Conservation (phyloP, 92 coral and sea anemone species). For the Zoanthus sansibaricus region DNA sequence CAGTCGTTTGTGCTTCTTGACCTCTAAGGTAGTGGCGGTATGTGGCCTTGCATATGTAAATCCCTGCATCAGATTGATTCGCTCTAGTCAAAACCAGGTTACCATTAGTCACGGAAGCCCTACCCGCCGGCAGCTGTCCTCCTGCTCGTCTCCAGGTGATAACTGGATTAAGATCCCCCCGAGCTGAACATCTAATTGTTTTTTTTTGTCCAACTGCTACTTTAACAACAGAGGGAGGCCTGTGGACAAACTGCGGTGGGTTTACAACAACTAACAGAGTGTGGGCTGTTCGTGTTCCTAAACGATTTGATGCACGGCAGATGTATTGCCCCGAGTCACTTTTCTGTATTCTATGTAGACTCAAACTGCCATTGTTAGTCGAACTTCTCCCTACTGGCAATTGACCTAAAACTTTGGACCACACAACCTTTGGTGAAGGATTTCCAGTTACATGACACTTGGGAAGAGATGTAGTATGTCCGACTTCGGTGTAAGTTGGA, state of each 20-base stretch:
- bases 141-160: constrained; percentile 13
- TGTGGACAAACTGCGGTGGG: not conserved
- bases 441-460: constrained; percentile 13
- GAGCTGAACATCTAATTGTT: not conserved
- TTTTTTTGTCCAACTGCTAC: not conserved
- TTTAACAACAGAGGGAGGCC: not conserved
- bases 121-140: constrained; percentile 1
- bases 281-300: constrained; percentile 5
- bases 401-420: constrained; percentile 3
- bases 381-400: not conserved
- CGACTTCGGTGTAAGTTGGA: not conserved
- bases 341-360: not conserved
- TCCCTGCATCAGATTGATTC: not conserved
- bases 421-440: constrained; percentile 13
- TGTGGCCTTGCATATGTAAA: not conserved
- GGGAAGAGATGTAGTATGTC: not conserved
- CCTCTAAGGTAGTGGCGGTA: not conserved
- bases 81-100: not conserved
- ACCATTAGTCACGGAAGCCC: constrained; percentile 3
- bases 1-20: too few species aligned
- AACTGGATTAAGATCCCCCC: not conserved
- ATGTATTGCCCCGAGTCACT: constrained; percentile 8
- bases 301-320: constrained; percentile 1
- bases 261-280: not conserved
- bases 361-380: not conserved